Percentiles rank a stretch among this genome's conserved stretches.
These are phyloP conservation scores for Aptenodytes patagonicus DNA, from an alignment of 2,113 vertebrate species.

Conservation along the genomic window DNA sequence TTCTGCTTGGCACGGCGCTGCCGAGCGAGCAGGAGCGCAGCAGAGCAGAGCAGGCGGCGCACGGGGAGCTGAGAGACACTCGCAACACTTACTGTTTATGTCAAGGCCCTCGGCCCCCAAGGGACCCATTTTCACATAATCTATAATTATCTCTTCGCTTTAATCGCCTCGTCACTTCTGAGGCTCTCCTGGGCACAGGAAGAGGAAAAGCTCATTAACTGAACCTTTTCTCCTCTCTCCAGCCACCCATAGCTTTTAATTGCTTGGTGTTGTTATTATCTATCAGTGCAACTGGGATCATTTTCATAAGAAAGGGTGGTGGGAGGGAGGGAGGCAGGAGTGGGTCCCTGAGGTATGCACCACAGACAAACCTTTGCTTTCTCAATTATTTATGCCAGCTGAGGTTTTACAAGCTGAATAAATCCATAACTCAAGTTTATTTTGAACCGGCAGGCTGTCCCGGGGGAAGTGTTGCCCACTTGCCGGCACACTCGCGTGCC, in stretches of 20 bases:
- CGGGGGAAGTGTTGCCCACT: slow-evolving; percentile 72
- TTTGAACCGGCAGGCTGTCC: slow-evolving; percentile 63
- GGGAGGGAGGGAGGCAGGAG: slow-evolving; percentile 68
- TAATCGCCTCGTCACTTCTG: slow-evolving; percentile 81
- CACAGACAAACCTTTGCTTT: slow-evolving; percentile 82
- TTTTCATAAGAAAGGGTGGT: slow-evolving; percentile 84
- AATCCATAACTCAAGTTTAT: slow-evolving; percentile 87
- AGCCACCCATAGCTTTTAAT: slow-evolving; percentile 90
- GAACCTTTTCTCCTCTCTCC: slow-evolving; percentile 89
- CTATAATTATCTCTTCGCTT: slow-evolving; percentile 87
- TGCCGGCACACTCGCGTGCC: slow-evolving; percentile 53
- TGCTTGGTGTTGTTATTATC: slow-evolving; percentile 92
- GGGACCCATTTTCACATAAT: slow-evolving; percentile 85
- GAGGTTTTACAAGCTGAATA: slow-evolving; percentile 85
- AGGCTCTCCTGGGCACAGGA: slow-evolving; percentile 79
- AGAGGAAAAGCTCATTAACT: slow-evolving; percentile 96
- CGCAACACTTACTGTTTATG: slow-evolving; percentile 71
- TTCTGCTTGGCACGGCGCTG: slow-evolving; percentile 2
- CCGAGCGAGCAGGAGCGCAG: background rate
- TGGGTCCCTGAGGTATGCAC: slow-evolving; percentile 75
- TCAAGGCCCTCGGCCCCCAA: slow-evolving; percentile 66
- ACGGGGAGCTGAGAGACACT: slow-evolving; percentile 52
- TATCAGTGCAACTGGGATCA: slow-evolving; percentile 84
- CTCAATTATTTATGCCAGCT: slow-evolving; percentile 88
- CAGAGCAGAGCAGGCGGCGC: slow-evolving; percentile 28